Evolutionary conservation across 2,888 invertebrate genomes (phyloP).

Genomic region (Spicauda simplicius): DNA sequence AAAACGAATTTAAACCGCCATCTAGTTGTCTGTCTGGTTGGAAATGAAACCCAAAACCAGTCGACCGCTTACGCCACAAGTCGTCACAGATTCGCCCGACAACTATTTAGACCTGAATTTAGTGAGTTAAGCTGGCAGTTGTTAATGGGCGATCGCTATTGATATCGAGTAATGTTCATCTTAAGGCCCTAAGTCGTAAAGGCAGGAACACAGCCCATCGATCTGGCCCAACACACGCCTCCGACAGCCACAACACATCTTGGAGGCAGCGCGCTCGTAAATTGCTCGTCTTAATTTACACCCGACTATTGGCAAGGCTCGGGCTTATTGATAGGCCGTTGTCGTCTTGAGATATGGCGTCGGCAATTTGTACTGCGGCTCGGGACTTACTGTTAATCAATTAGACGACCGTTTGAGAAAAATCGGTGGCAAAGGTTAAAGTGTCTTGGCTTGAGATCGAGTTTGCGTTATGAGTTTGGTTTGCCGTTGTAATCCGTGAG

Average conservation of each 20-base stretch:
- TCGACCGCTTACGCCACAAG: too few relatives aligned
- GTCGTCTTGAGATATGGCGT: slow-evolving; percentile 73
- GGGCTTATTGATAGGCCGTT: slow-evolving; percentile 77
- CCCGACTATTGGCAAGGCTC: slow-evolving; percentile 45
- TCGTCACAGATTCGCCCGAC: too few relatives aligned
- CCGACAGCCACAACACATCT: slow-evolving; percentile 40
- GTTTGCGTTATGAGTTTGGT: too few relatives aligned
- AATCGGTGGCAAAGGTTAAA: slow-evolving; percentile 28
- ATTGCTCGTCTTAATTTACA: slow-evolving; percentile 51
- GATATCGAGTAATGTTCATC: slow-evolving; percentile 19
- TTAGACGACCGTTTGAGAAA: slow-evolving; percentile 45
- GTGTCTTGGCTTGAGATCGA: too few relatives aligned
- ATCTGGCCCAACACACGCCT: slow-evolving; percentile 25
- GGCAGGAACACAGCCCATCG: slow-evolving; percentile 29
- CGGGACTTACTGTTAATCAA: slow-evolving; percentile 55
- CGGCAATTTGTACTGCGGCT: slow-evolving; percentile 60
- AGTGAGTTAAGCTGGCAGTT: not conserved
- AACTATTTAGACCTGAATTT: too few relatives aligned
- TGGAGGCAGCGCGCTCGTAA: slow-evolving; percentile 46
- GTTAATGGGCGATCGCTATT: slow-evolving; percentile 14
- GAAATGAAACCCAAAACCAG: too few relatives aligned
- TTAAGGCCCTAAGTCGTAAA: slow-evolving; percentile 18
- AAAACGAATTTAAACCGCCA: too few relatives aligned
- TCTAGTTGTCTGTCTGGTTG: too few relatives aligned
- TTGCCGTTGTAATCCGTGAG: too few relatives aligned